These are phyloP conservation scores for Amorpha juglandis DNA, from an alignment of 2,888 invertebrate genomes.

Conservation along the genomic window DNA sequence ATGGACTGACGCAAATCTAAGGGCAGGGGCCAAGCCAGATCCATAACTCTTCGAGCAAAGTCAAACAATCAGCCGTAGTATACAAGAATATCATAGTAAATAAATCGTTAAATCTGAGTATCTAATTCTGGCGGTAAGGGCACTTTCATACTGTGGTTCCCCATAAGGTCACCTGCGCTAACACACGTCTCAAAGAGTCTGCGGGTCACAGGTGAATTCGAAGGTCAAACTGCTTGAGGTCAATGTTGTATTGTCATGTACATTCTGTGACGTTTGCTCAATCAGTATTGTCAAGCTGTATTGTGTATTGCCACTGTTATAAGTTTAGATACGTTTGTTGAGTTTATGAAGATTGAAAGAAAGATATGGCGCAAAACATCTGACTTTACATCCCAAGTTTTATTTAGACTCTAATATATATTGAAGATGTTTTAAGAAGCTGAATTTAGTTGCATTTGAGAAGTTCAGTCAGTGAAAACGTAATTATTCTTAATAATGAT, in stretches of 20 bases:
- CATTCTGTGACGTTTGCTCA: conserved; percentile 26
- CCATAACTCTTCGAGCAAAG: conserved; percentile 62
- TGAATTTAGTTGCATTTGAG: neutral
- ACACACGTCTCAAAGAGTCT: conserved; percentile 68
- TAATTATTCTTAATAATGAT: neutral
- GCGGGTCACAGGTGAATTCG: conserved; percentile 67
- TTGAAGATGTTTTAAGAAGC: neutral
- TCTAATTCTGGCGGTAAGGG: conserved; percentile 13
- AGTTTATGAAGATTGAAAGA: neutral
- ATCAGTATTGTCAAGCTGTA: conserved; percentile 23
- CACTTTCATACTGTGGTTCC: conserved; percentile 35
- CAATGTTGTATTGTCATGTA: conserved; percentile 75
- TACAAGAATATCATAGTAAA: conserved; percentile 30
- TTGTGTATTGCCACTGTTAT: conserved; percentile 4
- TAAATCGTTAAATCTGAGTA: conserved; percentile 34
- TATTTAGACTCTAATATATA: neutral
- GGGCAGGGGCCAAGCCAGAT: conserved; percentile 72
- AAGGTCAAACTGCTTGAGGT: conserved; percentile 63
- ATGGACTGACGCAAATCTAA: conserved; percentile 72
- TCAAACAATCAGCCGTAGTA: conserved; percentile 52
- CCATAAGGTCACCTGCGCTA: conserved; percentile 32
- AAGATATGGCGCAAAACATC: too few relatives aligned
- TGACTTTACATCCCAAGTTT: too few relatives aligned
- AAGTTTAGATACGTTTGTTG: neutral
- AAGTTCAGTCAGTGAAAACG: neutral